Evolutionary conservation across 2,797 vertebrate genomes (phyloP).

Genomic region (Acanthiza pusilla): DNA sequence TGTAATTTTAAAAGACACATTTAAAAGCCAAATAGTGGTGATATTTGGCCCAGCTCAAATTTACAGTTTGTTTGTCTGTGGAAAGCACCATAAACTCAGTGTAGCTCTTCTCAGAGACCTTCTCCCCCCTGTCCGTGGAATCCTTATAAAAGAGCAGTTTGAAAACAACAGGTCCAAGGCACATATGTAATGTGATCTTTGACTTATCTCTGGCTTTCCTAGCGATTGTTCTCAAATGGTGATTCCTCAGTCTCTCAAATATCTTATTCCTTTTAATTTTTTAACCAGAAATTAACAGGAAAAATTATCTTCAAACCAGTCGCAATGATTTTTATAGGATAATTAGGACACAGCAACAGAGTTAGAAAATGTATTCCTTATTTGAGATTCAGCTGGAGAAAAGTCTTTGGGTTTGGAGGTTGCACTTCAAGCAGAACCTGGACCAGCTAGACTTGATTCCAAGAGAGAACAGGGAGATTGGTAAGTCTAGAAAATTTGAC

Average conservation of each 20-base stretch:
- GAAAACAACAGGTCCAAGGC: not conserved
- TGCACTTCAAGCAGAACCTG: not conserved
- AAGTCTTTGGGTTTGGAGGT: not conserved
- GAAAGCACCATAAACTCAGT: not conserved
- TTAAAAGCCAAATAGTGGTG: not conserved
- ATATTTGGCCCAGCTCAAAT: not conserved
- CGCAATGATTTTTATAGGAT: not conserved
- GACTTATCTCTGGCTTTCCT: not conserved
- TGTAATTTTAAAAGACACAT: not conserved
- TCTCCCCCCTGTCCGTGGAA: not conserved
- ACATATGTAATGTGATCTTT: not conserved
- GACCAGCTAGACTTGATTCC: not conserved
- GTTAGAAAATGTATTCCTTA: not conserved
- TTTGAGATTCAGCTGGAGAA: not conserved
- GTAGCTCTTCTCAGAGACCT: not conserved
- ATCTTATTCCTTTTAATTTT: not conserved
- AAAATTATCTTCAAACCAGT: not conserved
- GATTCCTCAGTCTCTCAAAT: not conserved
- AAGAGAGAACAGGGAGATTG: not conserved
- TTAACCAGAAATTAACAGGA: not conserved
- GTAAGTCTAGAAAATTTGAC: not conserved
- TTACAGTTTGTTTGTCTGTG: not conserved
- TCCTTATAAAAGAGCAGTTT: not conserved
- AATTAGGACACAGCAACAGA: too few species aligned
- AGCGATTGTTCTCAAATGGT: not conserved